Conservation (phyloP, 2,888 invertebrate genomes). For the Dasypolia templi region DNA sequence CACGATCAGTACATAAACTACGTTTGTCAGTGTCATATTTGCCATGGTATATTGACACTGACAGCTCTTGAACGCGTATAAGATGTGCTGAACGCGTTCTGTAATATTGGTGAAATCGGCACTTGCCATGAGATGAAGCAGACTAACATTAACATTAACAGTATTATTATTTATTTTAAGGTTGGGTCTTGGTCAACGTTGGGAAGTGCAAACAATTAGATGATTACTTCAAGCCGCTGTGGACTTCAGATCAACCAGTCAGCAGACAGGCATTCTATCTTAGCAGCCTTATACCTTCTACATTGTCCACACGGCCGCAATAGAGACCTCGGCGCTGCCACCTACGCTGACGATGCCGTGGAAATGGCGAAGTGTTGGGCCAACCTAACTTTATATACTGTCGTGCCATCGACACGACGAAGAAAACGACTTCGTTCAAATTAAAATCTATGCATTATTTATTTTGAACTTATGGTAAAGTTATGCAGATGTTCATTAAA, state of each 20-base stretch:
- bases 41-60: no score
- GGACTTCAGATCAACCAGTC: accelerated
- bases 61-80: no score
- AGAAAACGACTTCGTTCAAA: not conserved
- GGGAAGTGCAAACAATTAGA: not conserved
- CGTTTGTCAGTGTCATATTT: no score
- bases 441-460: no score
- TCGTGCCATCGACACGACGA: not conserved
- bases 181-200: constrained; percentile 3
- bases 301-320: not conserved
- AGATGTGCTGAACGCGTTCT: no score
- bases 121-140: no score
- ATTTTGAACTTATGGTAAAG: no score
- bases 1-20: no score
- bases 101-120: no score
- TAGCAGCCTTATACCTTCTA: not conserved
- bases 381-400: not conserved
- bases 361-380: not conserved
- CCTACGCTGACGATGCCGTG: not conserved
- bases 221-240: not conserved
- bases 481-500: no score
- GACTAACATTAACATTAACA: not conserved
- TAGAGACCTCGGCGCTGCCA: not conserved
- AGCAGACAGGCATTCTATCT: not conserved
- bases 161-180: constrained; percentile 8